Evolutionary conservation across 2,797 vertebrate species (phyloP).

Genomic region (Helarctos malayanus): DNA sequence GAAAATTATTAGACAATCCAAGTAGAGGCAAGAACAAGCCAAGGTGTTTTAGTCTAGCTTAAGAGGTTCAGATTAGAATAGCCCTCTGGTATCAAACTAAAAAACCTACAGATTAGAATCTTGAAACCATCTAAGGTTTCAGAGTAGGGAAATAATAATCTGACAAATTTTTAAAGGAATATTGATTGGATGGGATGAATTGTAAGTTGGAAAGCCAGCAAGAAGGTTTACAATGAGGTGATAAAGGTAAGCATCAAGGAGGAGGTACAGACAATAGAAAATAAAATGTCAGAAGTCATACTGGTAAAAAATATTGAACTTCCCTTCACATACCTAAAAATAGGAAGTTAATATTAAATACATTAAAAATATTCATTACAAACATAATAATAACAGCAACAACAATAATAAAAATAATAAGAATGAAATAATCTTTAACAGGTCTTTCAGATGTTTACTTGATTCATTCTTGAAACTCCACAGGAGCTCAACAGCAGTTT

Average conservation of each 20-base stretch:
- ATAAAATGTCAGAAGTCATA: background rate
- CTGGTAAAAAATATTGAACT: background rate
- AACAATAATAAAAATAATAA: slow-evolving; percentile 17
- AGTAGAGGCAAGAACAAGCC: background rate
- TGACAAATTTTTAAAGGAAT: slow-evolving; percentile 40
- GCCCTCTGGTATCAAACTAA: background rate
- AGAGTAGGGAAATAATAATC: background rate
- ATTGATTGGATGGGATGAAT: background rate
- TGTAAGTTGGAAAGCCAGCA: background rate
- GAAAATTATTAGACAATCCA: background rate
- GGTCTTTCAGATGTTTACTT: slow-evolving; percentile 26
- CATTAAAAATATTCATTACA: slow-evolving; percentile 12
- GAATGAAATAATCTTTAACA: slow-evolving; percentile 54
- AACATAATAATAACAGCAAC: background rate
- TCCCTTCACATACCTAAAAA: slow-evolving; percentile 17
- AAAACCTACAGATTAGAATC: background rate
- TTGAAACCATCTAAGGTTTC: background rate
- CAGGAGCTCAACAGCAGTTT: slow-evolving; percentile 74
- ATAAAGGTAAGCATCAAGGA: background rate
- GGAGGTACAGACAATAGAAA: background rate
- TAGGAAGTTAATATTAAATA: slow-evolving; percentile 63
- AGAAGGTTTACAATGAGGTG: background rate
- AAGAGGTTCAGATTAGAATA: background rate
- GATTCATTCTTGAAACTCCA: slow-evolving; percentile 52
- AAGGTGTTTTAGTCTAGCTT: background rate